phyloP scores from a whole-genome alignment of 2,113 vertebrate genomes.

The Anguilla rostrata region DNA sequence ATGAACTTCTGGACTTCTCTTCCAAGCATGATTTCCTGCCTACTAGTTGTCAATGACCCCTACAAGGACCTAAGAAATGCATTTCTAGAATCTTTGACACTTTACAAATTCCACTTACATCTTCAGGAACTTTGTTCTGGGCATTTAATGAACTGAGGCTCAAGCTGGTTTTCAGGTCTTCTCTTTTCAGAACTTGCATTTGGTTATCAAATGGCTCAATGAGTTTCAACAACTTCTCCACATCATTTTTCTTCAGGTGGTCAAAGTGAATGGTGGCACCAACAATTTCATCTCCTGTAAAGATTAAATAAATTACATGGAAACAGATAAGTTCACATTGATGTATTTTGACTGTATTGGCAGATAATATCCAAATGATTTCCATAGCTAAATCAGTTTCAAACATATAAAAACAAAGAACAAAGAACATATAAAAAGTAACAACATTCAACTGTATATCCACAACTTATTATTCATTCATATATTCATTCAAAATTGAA shows the following conservation, averaged over 20 bases:
- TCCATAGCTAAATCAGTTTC: too few species aligned
- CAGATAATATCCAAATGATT: background rate
- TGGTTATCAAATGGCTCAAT: conserved; percentile 66
- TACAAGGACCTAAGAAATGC: background rate
- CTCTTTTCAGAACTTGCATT: conserved; percentile 63
- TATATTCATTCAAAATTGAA: too few species aligned
- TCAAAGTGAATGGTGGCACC: conserved; percentile 66
- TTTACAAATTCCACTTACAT: conserved; percentile 42
- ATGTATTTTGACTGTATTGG: background rate
- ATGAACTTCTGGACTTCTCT: background rate
- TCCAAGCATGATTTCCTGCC: background rate
- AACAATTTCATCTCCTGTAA: conserved; percentile 64
- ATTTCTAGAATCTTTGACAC: background rate
- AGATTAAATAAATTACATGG: background rate
- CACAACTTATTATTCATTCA: background rate
- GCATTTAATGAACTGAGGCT: conserved; percentile 36
- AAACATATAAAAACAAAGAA: too few species aligned
- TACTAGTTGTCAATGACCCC: background rate
- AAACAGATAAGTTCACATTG: background rate
- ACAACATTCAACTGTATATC: background rate
- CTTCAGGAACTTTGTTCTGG: conserved; percentile 24
- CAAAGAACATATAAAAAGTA: too few species aligned
- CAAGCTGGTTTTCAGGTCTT: conserved; percentile 35
- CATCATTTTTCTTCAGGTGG: conserved; percentile 59
- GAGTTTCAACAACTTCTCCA: conserved; percentile 53